These are phyloP conservation scores for Pectinophora gossypiella DNA, from an alignment of 1,140 invertebrate genomes.

Conservation along the genomic window DNA sequence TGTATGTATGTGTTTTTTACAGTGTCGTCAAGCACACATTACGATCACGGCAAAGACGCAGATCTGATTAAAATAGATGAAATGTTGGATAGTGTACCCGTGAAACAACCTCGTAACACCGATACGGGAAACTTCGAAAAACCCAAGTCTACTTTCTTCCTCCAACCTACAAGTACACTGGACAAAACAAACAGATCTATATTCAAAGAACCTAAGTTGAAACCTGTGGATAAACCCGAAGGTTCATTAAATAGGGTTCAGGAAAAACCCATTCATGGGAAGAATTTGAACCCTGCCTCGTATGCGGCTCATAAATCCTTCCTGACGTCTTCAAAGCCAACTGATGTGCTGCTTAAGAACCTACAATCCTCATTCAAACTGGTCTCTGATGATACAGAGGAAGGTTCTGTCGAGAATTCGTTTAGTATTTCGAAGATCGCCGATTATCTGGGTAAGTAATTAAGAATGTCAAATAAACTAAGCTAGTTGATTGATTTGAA, in stretches of 20 bases:
- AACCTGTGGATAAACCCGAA: background rate
- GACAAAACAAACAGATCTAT: background rate
- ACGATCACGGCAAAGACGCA: background rate
- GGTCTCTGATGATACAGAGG: slow-evolving; percentile 38
- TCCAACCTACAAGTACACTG: background rate
- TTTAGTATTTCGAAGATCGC: slow-evolving; percentile 63
- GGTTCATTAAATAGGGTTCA: background rate
- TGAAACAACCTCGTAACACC: slow-evolving; percentile 35
- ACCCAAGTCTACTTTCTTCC: background rate
- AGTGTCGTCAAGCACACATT: background rate
- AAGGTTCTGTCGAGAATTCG: slow-evolving; percentile 47
- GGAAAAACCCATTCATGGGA: background rate
- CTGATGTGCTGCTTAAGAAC: slow-evolving; percentile 36
- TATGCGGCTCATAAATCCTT: slow-evolving; percentile 12
- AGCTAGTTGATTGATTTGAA: too few relatives aligned
- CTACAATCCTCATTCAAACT: slow-evolving; percentile 31
- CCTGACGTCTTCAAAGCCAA: slow-evolving; percentile 20
- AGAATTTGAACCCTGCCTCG: background rate
- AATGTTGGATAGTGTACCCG: slow-evolving; percentile 49
- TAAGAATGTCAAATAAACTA: too few relatives aligned
- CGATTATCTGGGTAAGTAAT: slow-evolving; percentile 51
- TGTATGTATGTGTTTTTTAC: too few relatives aligned
- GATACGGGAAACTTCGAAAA: slow-evolving; percentile 18
- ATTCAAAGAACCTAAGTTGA: background rate
- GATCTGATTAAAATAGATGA: slow-evolving; percentile 26